A percentile compares a stretch with the other conserved stretches of the same genome.
These are phyloP conservation scores for Stratiolaelaps scimitus DNA, from an alignment of 1,140 invertebrate species.

Conservation along the genomic window DNA sequence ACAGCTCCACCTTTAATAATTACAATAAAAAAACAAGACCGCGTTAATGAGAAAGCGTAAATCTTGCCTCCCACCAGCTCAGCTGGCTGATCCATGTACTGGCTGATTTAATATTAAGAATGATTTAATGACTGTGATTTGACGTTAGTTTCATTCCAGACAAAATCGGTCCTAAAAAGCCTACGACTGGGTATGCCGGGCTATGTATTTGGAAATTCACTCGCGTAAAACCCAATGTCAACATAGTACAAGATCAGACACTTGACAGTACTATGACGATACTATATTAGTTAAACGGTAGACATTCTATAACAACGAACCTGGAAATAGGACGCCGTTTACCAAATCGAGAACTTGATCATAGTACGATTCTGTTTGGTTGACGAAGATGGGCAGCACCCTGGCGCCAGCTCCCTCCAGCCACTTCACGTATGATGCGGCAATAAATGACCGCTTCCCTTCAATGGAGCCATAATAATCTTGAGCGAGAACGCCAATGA, in stretches of 20 bases:
- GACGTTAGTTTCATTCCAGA: not conserved
- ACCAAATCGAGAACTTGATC: slow-evolving; percentile 2
- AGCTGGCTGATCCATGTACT: too few species aligned
- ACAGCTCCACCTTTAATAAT: slow-evolving; percentile 15
- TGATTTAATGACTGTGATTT: too few species aligned
- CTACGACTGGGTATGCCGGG: too few species aligned
- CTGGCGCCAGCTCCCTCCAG: not conserved
- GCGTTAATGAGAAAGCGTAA: too few species aligned
- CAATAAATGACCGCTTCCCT: not conserved
- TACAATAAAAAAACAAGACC: too few species aligned
- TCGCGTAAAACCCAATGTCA: too few species aligned
- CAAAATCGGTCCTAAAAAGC: not conserved
- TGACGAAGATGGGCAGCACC: slow-evolving; percentile 4
- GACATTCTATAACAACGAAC: slow-evolving; percentile 19
- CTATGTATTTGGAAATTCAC: too few species aligned
- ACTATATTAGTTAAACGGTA: too few species aligned
- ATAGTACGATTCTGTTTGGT: slow-evolving; percentile 4
- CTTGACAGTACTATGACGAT: too few species aligned
- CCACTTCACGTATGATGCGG: slow-evolving; percentile 10
- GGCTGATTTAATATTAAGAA: too few species aligned
- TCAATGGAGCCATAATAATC: not conserved
- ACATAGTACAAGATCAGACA: too few species aligned
- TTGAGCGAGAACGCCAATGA: slow-evolving; percentile 8
- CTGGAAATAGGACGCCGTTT: slow-evolving; percentile 11
- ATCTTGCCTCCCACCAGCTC: too few species aligned